phyloP scores from a whole-genome alignment of 2,113 vertebrate genomes.

The Sinocyclocheilus grahami region DNA sequence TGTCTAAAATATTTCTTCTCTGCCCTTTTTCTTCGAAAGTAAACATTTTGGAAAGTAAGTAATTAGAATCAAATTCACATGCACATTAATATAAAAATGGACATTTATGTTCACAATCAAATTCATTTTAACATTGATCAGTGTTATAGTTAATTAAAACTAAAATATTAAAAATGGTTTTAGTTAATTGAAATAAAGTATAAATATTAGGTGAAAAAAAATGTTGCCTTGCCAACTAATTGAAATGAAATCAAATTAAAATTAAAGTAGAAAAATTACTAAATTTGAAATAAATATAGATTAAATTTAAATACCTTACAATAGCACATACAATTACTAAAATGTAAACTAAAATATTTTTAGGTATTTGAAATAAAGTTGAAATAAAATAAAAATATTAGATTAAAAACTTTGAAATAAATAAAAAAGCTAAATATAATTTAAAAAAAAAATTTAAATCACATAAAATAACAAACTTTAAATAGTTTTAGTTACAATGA shows the following conservation, averaged over 20 bases:
- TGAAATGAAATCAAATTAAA: not conserved
- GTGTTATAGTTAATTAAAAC: not conserved
- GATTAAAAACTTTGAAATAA: not conserved
- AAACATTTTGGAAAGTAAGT: not conserved
- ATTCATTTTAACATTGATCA: not conserved
- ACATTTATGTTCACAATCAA: not conserved
- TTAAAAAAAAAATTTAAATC: too few species aligned
- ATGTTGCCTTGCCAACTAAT: not conserved
- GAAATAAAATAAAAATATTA: not conserved
- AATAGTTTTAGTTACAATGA: too few species aligned
- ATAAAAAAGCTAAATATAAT: not conserved
- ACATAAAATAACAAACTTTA: too few species aligned
- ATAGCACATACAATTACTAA: not conserved
- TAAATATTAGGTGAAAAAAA: too few species aligned
- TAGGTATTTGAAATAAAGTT: not conserved
- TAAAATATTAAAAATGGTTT: not conserved
- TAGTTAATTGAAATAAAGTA: not conserved
- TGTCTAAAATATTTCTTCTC: not conserved
- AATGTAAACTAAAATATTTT: not conserved
- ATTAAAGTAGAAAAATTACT: not conserved
- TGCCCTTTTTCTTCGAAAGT: not conserved
- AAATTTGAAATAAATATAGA: not conserved
- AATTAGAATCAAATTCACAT: not conserved
- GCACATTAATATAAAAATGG: not conserved
- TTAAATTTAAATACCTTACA: not conserved